A percentile compares a stretch with the other conserved stretches of the same genome.
Conservation (phyloP, 1,140 invertebrate genomes). For the Rhopalosiphum padi region DNA sequence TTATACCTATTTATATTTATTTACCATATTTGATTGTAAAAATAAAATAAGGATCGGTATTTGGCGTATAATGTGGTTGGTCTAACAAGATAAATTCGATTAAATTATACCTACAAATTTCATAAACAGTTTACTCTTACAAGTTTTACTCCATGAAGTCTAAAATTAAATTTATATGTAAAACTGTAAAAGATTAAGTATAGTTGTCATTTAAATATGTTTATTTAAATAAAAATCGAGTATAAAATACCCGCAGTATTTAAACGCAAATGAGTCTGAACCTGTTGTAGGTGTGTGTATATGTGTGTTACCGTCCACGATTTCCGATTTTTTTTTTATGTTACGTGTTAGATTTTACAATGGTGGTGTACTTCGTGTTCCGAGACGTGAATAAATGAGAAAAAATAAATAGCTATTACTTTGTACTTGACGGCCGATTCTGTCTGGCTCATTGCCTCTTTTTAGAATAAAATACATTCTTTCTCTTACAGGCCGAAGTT, state of each 20-base stretch:
- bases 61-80: background rate
- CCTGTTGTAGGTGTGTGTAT: slow-evolving; percentile 21
- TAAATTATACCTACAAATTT: background rate
- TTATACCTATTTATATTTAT: background rate
- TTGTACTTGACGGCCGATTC: slow-evolving; percentile 48
- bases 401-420: slow-evolving; percentile 46
- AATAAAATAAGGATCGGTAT: background rate
- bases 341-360: slow-evolving; percentile 35
- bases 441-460: slow-evolving; percentile 50
- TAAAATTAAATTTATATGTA: slow-evolving; percentile 15
- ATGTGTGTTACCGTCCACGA: background rate
- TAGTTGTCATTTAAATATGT: background rate
- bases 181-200: slow-evolving; percentile 1
- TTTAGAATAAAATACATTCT: slow-evolving; percentile 47
- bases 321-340: slow-evolving; percentile 34
- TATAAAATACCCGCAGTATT: background rate
- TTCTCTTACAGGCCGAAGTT: slow-evolving; percentile 35
- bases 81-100: background rate
- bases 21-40: background rate
- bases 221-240: slow-evolving; percentile 20
- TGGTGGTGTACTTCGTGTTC: slow-evolving; percentile 1
- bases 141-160: background rate
- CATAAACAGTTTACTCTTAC: background rate
- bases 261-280: slow-evolving; percentile 26
- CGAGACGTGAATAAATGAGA: slow-evolving; percentile 39